Evolutionary conservation across 2,113 vertebrate species (phyloP).

Genomic region (Girardinichthys multiradiatus): DNA sequence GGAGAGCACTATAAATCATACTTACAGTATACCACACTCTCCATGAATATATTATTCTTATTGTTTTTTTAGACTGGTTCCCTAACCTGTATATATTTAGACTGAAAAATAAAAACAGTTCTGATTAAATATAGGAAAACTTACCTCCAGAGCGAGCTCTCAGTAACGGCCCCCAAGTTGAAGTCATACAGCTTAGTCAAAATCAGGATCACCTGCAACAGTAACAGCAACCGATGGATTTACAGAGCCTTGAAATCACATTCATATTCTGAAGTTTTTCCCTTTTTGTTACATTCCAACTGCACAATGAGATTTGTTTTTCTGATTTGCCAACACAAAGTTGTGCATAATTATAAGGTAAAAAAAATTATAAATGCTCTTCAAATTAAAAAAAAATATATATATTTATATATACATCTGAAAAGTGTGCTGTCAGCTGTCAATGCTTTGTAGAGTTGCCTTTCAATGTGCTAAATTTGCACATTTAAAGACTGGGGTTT

Average conservation of each 20-base stretch:
- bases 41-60: conserved; percentile 70
- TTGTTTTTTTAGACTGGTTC: conserved; percentile 56
- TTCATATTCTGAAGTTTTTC: background rate
- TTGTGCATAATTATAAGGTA: background rate
- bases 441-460: no score
- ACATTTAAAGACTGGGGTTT: no score
- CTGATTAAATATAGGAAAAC: conserved; percentile 34
- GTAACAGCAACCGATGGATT: conserved; percentile 43
- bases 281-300: background rate
- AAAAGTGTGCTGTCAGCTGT: no score
- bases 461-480: no score
- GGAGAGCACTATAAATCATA: conserved; percentile 67
- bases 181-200: conserved; percentile 96
- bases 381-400: no score
- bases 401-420: no score
- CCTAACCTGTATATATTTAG: conserved; percentile 28
- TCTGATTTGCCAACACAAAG: conserved; percentile 13
- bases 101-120: conserved; percentile 21
- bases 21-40: conserved; percentile 36
- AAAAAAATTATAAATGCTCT: no score
- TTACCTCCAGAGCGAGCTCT: conserved; percentile 98
- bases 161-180: conserved; percentile 93
- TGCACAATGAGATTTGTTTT: background rate
- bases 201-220: conserved; percentile 91
- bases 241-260: background rate